Base-by-base conservation (phyloP, 1,140 invertebrate genomes). In the Ephestia elutella region DNA sequence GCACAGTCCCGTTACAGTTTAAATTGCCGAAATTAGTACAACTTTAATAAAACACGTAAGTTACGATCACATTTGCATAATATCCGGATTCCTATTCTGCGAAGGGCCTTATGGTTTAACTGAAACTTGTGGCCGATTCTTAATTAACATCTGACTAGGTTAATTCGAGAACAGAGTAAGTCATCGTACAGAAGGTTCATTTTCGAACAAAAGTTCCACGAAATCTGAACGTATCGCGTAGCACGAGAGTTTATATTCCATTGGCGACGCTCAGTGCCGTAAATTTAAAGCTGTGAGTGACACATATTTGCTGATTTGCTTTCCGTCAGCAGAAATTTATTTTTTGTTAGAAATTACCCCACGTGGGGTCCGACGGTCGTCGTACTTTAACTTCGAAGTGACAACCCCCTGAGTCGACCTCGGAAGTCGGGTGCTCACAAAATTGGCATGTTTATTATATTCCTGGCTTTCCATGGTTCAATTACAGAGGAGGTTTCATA, bases 371-470 rank as follows among this genome's bases (percentile, higher is more conserved):
- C 21, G 21, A 7, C 21, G 7, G 21, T 7, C 2, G 7, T 7
- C 2, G 7, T 25, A 25, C 21, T 7, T 25, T 7, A 7, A 25
- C 21, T 25, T 25, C 21, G 2, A 7, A 25, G 21, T 25, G 21
- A 25, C 21, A n/a, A n/a, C 7, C 21, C 21, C 21, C 21, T 25
- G 21, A 25, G 2, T 25, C 21, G 21, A 25, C 21, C 21, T 25
- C 21, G 7, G 21, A 25, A 17, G 44, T 50, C 57, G 20, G 53
- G n/a, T 18, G 19, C 44, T 44, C 38, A 56, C 53, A 57, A 63
- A 63, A 63, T 63, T 58, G 56, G 28, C 53, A 51, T 32, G 56
- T 63, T 63, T 63, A 63, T 63, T 63, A 63, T 59, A 63, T 54
- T 17, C 56, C 19, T 38, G 49, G 57, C 48, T 25, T 20, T 19